phyloP scores from a whole-genome alignment of 2,888 invertebrate genomes.

The Andrena bicolor region DNA sequence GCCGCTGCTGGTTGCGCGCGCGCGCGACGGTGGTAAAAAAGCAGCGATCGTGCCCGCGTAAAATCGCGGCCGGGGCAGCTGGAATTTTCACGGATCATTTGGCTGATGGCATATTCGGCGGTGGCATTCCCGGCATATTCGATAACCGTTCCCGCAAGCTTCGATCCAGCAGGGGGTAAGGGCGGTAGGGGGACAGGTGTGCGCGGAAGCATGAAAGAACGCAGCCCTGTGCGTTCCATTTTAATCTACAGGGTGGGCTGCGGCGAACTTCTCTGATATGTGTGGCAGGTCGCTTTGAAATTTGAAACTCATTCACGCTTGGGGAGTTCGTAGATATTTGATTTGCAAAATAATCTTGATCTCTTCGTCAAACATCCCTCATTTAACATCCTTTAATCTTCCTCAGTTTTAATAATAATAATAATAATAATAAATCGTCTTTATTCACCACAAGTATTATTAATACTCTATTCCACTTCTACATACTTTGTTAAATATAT shows the following conservation, averaged over 20 bases:
- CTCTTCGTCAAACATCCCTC: no score
- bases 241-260: neutral
- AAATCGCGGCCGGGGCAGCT: constrained; percentile 72
- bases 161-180: constrained; percentile 3
- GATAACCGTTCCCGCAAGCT: constrained; percentile 72
- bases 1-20: neutral
- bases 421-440: no score
- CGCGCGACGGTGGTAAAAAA: constrained; percentile 32
- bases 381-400: no score
- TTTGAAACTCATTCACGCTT: neutral
- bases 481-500: no score
- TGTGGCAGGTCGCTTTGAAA: neutral
- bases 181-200: constrained; percentile 30
- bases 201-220: constrained; percentile 36
- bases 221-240: neutral
- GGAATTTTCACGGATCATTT: constrained; percentile 82
- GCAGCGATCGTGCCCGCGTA: constrained; percentile 63
- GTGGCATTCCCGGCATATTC: constrained; percentile 76
- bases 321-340: no score
- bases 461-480: no score
- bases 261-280: neutral
- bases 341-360: no score
- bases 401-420: no score
- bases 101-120: constrained; percentile 79
- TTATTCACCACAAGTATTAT: no score